Percentiles rank a stretch among this genome's conserved stretches.
Conservation (phyloP, 2,797 vertebrate genomes). For the Fringilla coelebs region DNA sequence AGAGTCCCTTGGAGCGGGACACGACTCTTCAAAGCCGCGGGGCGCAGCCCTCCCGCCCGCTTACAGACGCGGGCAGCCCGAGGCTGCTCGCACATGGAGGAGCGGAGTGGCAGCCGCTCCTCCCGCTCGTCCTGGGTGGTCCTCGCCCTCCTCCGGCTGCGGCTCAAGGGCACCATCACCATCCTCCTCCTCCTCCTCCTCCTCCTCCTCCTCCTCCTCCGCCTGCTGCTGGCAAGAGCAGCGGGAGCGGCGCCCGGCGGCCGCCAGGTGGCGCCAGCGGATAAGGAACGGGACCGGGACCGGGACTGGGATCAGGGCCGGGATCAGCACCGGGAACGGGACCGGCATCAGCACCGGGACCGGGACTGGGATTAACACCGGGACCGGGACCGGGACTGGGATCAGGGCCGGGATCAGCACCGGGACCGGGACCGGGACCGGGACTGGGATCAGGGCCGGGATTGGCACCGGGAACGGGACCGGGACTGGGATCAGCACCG, state of each 20-base stretch:
- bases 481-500: rapidly evolving
- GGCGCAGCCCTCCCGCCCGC: rapidly evolving
- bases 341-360: no score
- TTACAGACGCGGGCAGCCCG: rapidly evolving
- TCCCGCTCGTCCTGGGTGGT: background rate
- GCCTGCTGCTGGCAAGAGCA: background rate
- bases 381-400: rapidly evolving
- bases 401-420: rapidly evolving
- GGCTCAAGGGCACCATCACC: background rate
- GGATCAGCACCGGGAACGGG: no score
- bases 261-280: constrained; percentile 19
- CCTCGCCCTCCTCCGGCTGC: background rate
- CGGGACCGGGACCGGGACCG: no score
- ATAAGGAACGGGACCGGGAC: background rate
- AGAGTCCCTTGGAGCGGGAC: rapidly evolving
- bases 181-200: background rate
- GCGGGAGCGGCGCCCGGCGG: background rate
- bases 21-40: rapidly evolving
- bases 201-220: background rate
- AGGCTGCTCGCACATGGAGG: background rate
- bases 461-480: rapidly evolving
- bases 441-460: background rate
- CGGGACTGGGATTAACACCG: background rate
- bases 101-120: rapidly evolving
- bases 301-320: no score